Evolutionary conservation across 2,113 vertebrate species (phyloP).

Genomic region (Phylloscopus whistleri): DNA sequence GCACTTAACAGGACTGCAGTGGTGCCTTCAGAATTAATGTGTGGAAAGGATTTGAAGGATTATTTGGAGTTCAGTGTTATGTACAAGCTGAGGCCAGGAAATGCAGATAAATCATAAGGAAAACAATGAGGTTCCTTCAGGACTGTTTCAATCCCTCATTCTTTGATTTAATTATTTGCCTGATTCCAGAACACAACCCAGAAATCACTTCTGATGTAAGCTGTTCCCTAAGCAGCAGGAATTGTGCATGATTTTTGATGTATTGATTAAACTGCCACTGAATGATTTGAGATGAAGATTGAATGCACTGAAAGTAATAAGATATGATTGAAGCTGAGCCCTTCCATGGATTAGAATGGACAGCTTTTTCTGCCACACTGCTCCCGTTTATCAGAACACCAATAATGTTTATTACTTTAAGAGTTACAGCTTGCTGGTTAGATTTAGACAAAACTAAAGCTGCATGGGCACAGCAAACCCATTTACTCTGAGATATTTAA

Average conservation of each 20-base stretch:
- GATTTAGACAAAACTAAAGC: neutral
- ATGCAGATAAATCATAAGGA: neutral
- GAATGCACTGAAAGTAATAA: conserved; percentile 30
- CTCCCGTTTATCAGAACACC: conserved; percentile 11
- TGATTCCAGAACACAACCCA: neutral
- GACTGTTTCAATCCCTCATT: neutral
- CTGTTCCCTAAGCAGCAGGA: neutral
- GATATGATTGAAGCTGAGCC: conserved; percentile 6
- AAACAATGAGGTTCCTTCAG: neutral
- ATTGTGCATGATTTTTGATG: conserved; percentile 14
- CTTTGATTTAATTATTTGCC: conserved; percentile 42
- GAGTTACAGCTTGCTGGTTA: neutral
- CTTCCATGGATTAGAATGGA: conserved; percentile 18
- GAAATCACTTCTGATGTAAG: neutral
- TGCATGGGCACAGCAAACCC: neutral
- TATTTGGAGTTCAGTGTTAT: neutral
- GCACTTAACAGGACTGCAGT: neutral
- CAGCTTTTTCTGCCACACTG: conserved; percentile 4
- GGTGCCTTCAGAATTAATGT: neutral
- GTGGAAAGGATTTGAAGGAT: neutral
- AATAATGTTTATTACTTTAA: conserved; percentile 41
- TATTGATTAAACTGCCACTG: conserved; percentile 51
- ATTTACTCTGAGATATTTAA: neutral
- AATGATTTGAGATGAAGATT: conserved; percentile 30
- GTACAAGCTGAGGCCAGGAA: neutral